A percentile compares a stretch with the other conserved stretches of the same genome.
phyloP scores from a whole-genome alignment of 2,888 invertebrate genomes.

The Chrysina gloriosa region DNA sequence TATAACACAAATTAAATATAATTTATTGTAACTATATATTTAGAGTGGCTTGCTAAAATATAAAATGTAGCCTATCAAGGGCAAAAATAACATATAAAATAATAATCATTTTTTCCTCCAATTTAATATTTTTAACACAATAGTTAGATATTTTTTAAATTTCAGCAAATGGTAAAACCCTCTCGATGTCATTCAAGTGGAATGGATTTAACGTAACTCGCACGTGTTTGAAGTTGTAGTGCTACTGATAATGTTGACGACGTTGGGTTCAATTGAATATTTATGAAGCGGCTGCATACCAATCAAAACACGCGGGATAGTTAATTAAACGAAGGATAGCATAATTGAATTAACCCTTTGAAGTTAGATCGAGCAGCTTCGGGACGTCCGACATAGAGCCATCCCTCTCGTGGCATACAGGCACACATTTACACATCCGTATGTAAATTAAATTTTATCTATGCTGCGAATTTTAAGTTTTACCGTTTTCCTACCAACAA shows the following conservation, averaged over 20 bases:
- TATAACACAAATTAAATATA: too few species aligned
- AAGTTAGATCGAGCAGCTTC: conserved; percentile 32
- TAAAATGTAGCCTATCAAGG: too few species aligned
- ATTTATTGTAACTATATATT: too few species aligned
- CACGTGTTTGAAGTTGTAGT: conserved; percentile 47
- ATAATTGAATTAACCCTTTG: conserved; percentile 56
- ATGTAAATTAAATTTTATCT: neutral
- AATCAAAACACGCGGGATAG: conserved; percentile 51
- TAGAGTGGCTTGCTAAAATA: too few species aligned
- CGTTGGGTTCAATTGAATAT: conserved; percentile 50
- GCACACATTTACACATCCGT: neutral
- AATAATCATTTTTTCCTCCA: too few species aligned
- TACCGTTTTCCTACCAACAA: too few species aligned
- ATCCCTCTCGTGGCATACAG: neutral
- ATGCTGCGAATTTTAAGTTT: too few species aligned
- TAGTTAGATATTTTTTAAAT: too few species aligned
- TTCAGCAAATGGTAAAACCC: neutral
- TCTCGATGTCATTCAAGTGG: neutral
- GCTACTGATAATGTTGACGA: conserved; percentile 45
- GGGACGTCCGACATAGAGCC: neutral
- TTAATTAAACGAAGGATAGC: conserved; percentile 54
- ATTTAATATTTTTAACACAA: too few species aligned
- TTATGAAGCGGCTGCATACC: conserved; percentile 51
- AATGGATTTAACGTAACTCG: neutral
- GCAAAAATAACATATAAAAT: too few species aligned